A percentile compares a stretch with the other conserved stretches of the same genome.
Conservation (phyloP, 1,140 invertebrate species). For the Formica exsecta region DNA sequence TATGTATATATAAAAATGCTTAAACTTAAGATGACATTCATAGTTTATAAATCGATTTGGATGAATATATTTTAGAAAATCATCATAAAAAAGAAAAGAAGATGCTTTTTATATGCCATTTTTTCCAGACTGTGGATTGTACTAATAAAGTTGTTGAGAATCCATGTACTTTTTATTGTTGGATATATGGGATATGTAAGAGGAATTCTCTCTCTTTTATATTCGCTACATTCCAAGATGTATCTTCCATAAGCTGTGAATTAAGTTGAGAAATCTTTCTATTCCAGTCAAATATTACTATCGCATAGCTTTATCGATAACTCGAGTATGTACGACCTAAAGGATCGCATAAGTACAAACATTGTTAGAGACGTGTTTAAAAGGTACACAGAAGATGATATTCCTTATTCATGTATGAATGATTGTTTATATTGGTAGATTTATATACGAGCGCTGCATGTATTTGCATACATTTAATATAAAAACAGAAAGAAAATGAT, state of each 20-base stretch:
- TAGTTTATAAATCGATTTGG: slow-evolving; percentile 58
- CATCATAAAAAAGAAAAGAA: slow-evolving; percentile 35
- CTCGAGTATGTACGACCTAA: slow-evolving; percentile 55
- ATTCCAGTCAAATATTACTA: slow-evolving; percentile 62
- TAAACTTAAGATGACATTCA: slow-evolving; percentile 50
- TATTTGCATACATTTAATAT: slow-evolving; percentile 59
- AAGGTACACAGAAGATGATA: slow-evolving; percentile 60
- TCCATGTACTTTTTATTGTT: slow-evolving; percentile 20
- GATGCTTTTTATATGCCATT: slow-evolving; percentile 71
- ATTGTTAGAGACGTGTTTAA: slow-evolving; percentile 53
- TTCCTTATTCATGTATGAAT: slow-evolving; percentile 65
- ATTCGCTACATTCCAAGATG: slow-evolving; percentile 68
- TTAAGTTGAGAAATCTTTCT: slow-evolving; percentile 69
- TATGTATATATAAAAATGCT: slow-evolving; percentile 20
- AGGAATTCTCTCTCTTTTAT: slow-evolving; percentile 50
- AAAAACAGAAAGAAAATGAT: slow-evolving; percentile 30
- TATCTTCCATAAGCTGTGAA: slow-evolving; percentile 68
- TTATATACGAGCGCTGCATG: slow-evolving; percentile 51
- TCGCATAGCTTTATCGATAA: slow-evolving; percentile 59
- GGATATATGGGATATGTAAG: slow-evolving; percentile 12
- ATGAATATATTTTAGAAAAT: slow-evolving; percentile 67
- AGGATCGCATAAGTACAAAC: slow-evolving; percentile 78
- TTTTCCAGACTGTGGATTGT: slow-evolving; percentile 67
- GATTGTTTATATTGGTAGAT: slow-evolving; percentile 52
- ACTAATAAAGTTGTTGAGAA: slow-evolving; percentile 63